Base-by-base conservation (phyloP, 2,113 vertebrate genomes). In the Phalacrocorax aristotelis region DNA sequence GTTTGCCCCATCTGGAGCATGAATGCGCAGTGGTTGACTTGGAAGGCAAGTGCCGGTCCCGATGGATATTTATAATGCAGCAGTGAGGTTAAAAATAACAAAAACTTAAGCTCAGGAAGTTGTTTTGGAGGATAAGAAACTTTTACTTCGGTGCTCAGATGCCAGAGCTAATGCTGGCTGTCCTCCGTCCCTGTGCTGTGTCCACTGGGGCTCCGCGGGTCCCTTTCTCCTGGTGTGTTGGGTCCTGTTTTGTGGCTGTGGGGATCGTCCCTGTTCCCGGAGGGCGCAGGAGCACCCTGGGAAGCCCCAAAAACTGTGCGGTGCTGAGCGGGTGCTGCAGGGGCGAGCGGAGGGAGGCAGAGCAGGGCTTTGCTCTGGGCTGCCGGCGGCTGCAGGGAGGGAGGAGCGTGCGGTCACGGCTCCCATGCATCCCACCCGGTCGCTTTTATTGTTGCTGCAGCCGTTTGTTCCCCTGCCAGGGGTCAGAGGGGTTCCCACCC, bases 81-180 rank as follows among this genome's bases (percentile, higher is more conserved):
- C 61, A 87, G 7, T 0, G 8, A 70, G 49, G 86, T 89, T 95
- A 94, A 96, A 97, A 97, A 95, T 92, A 95, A 78, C 85, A 91
- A 65, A 91, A 86, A 87, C 70, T 89, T 71, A 79, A 93, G 81
- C 15, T 48, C 42, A 78, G 90, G 69, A 90, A 94, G 57, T 91
- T 91, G 23, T 90, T 94, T 91, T 2, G 34, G 70, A 95, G 80
- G 52, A 62, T 74, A 51, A 80, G 54, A 75, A 91, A 62, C 54
- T 97, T 88, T 52, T 80, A 15, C 21, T 83, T 77, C 9, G 34
- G 68, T 3, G 1, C 80, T 58, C 0, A 11, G 51, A 87, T 90
- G 71, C 29, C 68, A 72, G n/a, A 86, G 54, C 83, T 77, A 48
- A 27, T 70, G 71, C 86, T 93, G 80, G 66, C 54, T 44, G 13